phyloP scores from a whole-genome alignment of 2,113 vertebrate genomes.

The Carassius auratus region DNA sequence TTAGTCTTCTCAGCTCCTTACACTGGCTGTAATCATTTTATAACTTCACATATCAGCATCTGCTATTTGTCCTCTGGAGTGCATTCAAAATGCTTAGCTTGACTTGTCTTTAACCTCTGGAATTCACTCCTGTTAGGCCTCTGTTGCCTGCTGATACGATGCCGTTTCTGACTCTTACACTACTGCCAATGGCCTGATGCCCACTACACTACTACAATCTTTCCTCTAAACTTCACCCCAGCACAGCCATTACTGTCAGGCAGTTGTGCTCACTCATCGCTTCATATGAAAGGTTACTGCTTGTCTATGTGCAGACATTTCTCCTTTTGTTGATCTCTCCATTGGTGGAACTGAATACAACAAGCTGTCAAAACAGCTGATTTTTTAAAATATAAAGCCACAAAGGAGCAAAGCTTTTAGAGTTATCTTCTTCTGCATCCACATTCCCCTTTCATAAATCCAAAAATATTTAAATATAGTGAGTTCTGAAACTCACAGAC shows the following conservation, averaged over 20 bases:
- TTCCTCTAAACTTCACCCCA: neutral
- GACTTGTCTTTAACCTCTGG: conserved; percentile 29
- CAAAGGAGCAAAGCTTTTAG: neutral
- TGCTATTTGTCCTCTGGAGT: conserved; percentile 12
- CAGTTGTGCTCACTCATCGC: no score
- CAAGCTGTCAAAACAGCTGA: neutral
- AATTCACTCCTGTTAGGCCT: conserved; percentile 32
- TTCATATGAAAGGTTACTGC: no score
- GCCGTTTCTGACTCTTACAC: conserved; percentile 5
- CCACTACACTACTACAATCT: neutral
- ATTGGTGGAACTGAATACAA: no score
- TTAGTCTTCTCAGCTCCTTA: neutral
- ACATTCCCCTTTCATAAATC: neutral
- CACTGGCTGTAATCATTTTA: neutral
- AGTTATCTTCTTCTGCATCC: neutral
- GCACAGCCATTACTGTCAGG: neutral
- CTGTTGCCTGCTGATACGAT: conserved; percentile 20
- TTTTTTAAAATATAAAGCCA: neutral
- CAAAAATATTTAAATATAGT: neutral
- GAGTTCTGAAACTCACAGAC: neutral
- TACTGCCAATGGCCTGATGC: neutral
- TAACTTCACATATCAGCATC: neutral
- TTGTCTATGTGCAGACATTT: no score
- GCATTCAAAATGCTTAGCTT: conserved; percentile 18
- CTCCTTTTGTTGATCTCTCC: no score